Evolutionary conservation across 2,113 vertebrate species (phyloP), one percentile per base, ranked within the genome.

Genomic region (Paradoxurus hermaphroditus): DNA sequence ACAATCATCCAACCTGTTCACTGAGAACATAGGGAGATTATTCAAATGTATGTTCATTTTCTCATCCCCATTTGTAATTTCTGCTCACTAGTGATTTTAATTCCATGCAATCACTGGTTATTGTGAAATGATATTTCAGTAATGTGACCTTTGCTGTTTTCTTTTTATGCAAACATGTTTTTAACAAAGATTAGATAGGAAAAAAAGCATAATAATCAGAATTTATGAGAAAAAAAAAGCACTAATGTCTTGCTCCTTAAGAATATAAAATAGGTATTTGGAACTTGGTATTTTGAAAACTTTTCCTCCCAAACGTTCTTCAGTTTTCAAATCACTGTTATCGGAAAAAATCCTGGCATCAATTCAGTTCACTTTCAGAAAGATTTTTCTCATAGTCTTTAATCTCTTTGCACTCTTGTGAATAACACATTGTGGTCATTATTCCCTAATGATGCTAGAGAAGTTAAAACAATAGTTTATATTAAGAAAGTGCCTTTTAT

Each of bases 41-140:
- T 95, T 97, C 6, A 92, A 90, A 67, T 46, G 10, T 5, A 41
- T 4, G 82, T 36, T 41, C 3, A 94, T 92, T 97, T 95, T 1
- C 3, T 85, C 36, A 5, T 4, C 36, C 3, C 29, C 36, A 7
- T 86, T 68, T 90, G 21, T 15, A 81, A 53, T 95, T 85, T 75
- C 46, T 90, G 29, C 39, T 92, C 86, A 75, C 25, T 39, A 94
- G 41, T 63, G 79, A 79, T 86, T 96, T 98, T 91, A 94, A 67
- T 91, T 93, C 75, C 36, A 78, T 86, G 49, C 18, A 96, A 90
- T 96, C 59, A 53, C 56, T 94, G 63, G 7, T 83, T 89, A 86
- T 79, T 97, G 27, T 96, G 93, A 98, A 97, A 67, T 91, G 29
- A 44, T 59, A 96, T 94, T 97, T 97, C 29, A 91, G 49, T 87